phyloP scores from a whole-genome alignment of 2,888 invertebrate genomes.

The Apamea sordens region DNA sequence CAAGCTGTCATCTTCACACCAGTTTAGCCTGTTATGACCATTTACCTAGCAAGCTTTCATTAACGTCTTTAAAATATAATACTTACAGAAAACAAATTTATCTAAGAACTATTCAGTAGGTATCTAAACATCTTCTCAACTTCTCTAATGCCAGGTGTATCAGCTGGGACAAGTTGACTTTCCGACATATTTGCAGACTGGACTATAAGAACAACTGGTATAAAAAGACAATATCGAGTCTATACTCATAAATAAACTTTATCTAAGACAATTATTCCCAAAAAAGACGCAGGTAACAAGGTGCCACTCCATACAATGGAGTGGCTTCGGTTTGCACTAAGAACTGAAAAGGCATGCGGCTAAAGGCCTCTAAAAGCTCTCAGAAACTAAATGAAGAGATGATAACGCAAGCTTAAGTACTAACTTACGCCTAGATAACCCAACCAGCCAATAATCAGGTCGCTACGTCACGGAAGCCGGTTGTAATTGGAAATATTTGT shows the following conservation, averaged over 20 bases:
- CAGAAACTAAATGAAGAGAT: conserved; percentile 19
- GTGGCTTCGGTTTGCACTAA: background rate
- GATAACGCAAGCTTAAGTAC: conserved; percentile 33
- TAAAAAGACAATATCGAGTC: background rate
- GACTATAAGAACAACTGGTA: background rate
- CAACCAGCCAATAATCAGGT: conserved; percentile 57
- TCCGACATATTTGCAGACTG: too few relatives aligned
- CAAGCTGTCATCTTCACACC: background rate
- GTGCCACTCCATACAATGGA: background rate
- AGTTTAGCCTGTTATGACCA: background rate
- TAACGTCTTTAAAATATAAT: background rate
- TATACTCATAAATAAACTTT: background rate
- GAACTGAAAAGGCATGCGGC: background rate
- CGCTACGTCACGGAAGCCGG: conserved; percentile 68
- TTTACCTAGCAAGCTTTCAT: background rate
- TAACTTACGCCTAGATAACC: conserved; percentile 36
- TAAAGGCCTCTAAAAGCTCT: background rate
- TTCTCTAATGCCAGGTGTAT: too few relatives aligned
- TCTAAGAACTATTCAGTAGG: background rate
- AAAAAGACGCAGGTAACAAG: background rate
- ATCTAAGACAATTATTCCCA: background rate
- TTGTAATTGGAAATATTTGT: conserved; percentile 71
- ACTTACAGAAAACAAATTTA: background rate
- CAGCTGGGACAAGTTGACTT: background rate
- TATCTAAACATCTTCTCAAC: background rate